phyloP scores from a whole-genome alignment of 2,113 vertebrate species.

The Phyllostomus discolor region DNA sequence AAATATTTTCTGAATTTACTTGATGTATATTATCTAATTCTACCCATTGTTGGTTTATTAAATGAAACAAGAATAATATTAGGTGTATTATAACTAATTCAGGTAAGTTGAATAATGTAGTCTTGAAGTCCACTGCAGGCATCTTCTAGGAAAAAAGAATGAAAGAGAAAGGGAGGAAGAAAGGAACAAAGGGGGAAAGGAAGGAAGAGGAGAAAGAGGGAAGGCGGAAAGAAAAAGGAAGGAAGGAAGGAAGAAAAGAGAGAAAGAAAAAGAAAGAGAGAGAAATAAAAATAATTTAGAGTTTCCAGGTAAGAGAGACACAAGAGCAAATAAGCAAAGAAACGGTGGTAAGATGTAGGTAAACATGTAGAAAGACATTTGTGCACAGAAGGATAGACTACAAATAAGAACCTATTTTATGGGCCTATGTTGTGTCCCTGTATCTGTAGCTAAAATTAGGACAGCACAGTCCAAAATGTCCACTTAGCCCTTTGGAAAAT shows the following conservation, averaged over 20 bases:
- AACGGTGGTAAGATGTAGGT: too few relatives aligned
- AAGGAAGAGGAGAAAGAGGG: background rate
- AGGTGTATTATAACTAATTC: background rate
- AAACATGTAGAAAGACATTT: background rate
- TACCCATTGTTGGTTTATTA: background rate
- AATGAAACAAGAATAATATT: background rate
- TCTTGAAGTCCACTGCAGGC: background rate
- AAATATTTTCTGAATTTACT: background rate
- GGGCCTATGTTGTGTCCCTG: background rate
- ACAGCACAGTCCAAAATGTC: background rate
- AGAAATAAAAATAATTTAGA: background rate
- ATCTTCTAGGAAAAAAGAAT: background rate
- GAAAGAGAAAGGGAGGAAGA: background rate
- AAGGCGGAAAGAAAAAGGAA: too few relatives aligned
- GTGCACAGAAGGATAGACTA: too few relatives aligned
- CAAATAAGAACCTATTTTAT: background rate
- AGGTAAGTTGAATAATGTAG: background rate
- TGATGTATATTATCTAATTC: background rate
- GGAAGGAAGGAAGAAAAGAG: accelerated
- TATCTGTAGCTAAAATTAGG: background rate
- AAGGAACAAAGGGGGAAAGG: background rate
- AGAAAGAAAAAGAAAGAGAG: accelerated
- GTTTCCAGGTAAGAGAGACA: background rate
- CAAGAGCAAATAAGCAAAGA: background rate
- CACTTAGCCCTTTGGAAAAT: background rate